Evolutionary conservation across 2,113 vertebrate genomes (phyloP), one percentile per base, ranked within the genome.

Genomic region (Alethe castanea): DNA sequence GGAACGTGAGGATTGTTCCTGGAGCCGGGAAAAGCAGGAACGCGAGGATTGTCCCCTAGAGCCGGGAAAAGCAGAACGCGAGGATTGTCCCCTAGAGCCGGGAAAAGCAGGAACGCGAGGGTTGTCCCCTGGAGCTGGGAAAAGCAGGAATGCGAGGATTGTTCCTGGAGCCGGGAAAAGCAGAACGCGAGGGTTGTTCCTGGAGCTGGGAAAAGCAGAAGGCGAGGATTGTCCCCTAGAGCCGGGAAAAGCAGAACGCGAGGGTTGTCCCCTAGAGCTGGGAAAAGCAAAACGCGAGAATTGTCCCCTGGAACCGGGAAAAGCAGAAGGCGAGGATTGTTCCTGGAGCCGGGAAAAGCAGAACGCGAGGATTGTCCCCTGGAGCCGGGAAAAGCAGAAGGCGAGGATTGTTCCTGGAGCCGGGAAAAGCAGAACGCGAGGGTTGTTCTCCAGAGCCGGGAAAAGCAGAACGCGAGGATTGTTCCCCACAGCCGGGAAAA

Each of bases 271-370:
- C 86, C 50, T 0, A 8, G 79, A 82, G 84, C 47, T 0, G 17
- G 42, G 59, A 31, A 64, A 71, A 54, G 71, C 2, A 5, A n/a
- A n/a, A n/a, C n/a, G n/a, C n/a, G n/a, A n/a, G n/a, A n/a, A n/a
- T n/a, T n/a, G n/a, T n/a, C n/a, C n/a, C 86, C 50, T 0, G 9
- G 79, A 82, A 81, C 47, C 0, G 17, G 42, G 59, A 31, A 64
- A 71, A 54, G 71, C 2, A 5, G n/a, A 96, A 97, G 90, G 90
- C 86, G 5, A 78, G 86, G 44, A 93, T 94, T 95, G 96, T 96
- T 88, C 86, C 50, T 0, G 9, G 79, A 82, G 84, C 47, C 0
- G 17, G 42, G 59, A 31, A 64, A 71, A 54, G 71, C 2, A 5
- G n/a, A n/a, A n/a, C n/a, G 90, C 86, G 5, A 78, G 86, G 44